Evolutionary conservation across 92 coral and sea anemone genomes (phyloP), one percentile per base, ranked within the genome.

Genomic region (Heteractis magnifica): DNA sequence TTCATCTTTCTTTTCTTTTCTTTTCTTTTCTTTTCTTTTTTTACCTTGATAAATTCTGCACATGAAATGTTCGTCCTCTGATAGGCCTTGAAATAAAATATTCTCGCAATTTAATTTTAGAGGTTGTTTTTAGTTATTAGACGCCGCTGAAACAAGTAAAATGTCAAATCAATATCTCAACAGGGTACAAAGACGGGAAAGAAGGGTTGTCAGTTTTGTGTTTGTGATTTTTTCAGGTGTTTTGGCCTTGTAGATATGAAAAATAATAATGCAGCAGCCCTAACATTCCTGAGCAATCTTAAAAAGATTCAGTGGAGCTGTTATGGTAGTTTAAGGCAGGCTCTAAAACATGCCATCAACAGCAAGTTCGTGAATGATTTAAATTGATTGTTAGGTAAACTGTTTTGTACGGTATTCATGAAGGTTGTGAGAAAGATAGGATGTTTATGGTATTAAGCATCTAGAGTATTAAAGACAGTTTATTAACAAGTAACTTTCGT

Each of bases 281-380:
- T 34, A 34, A 53, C 13, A 53, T 53, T 4, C 13, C 58, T 53
- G 1, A 23, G 15, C 73, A 23, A 23, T 68, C 12, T 26, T 68
- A 68, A 26, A 68, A 62, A 23, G 6, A 68, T 26, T 21, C 49
- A 11, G 14, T 68, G 6, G 48, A 48, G 20, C 11, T 68, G 73
- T 68, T 26, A 12, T 68, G 73, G 49, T 41, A 79, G 15, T 81
- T 70, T 65, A 81, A 34, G 77, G 84, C 84, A 70, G 84, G 84
- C 41, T 81, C 77, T 81, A 75, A 78, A 81, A 81, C 59, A 5
- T 62, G 8, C 41, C 49, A 68, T n/a, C 3, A 68, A 68, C 73
- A 68, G 4, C 73, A 6, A 26, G 15, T 8, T 23, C 4, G 3
- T 23, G 50, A 68, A 68, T 68, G 15, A 68, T 68, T 68, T 68